Evolutionary conservation across 2,797 vertebrate species (phyloP).

Genomic region (Hephaestus fuliginosus): DNA sequence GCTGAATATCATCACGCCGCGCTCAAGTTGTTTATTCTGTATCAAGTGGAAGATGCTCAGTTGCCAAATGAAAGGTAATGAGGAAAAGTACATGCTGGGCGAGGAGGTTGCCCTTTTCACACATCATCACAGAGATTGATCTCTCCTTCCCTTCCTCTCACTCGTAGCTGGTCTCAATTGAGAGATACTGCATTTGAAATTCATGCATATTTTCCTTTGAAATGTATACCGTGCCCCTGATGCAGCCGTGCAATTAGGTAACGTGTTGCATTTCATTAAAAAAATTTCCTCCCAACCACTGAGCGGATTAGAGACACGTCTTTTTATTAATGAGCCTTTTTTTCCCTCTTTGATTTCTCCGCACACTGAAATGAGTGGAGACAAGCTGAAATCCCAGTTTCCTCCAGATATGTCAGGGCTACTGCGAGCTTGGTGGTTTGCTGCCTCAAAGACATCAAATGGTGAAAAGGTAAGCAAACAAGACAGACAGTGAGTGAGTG

Average conservation of each 20-base stretch:
- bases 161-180: constrained; percentile 67
- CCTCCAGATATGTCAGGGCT: constrained; percentile 60
- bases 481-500: constrained; percentile 63
- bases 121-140: constrained; percentile 80
- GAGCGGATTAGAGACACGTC: constrained; percentile 72
- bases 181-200: constrained; percentile 79
- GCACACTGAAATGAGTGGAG: constrained; percentile 71
- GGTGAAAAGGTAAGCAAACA: constrained; percentile 64
- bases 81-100: constrained; percentile 76
- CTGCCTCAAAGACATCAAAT: constrained; percentile 67
- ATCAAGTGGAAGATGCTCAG: constrained; percentile 68
- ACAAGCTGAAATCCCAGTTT: constrained; percentile 69
- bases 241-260: constrained; percentile 76
- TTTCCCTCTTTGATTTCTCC: constrained; percentile 74
- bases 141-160: constrained; percentile 68
- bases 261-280: constrained; percentile 83
- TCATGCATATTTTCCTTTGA: constrained; percentile 75
- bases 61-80: constrained; percentile 81
- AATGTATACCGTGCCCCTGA: constrained; percentile 64
- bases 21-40: constrained; percentile 69
- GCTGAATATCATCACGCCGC: constrained; percentile 31
- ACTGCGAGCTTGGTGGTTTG: constrained; percentile 49
- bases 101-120: constrained; percentile 76
- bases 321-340: constrained; percentile 79
- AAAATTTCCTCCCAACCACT: constrained; percentile 47